These are phyloP conservation scores for Drosophila pruinosa DNA, from an alignment of 1,140 invertebrate species.

Conservation along the genomic window DNA sequence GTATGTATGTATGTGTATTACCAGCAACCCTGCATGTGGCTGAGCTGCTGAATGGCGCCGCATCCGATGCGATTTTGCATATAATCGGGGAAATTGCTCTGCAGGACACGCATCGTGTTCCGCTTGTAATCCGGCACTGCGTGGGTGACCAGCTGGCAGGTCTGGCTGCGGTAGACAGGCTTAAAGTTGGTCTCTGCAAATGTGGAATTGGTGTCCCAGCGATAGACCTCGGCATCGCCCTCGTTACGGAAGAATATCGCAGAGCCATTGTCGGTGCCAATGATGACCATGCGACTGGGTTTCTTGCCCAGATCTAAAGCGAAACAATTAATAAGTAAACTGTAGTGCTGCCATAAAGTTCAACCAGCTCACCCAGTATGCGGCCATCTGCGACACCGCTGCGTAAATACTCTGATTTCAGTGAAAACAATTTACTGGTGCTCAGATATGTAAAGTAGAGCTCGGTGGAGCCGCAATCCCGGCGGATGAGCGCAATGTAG, in stretches of 20 bases:
- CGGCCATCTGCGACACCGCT: conserved; percentile 84
- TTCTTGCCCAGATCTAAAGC: conserved; percentile 84
- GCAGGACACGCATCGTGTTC: conserved; percentile 85
- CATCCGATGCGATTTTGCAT: conserved; percentile 86
- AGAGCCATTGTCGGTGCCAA: conserved; percentile 86
- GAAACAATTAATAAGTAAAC: neutral
- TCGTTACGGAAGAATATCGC: conserved; percentile 86
- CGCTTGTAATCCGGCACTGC: conserved; percentile 84
- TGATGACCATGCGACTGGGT: conserved; percentile 84
- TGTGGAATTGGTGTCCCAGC: conserved; percentile 85
- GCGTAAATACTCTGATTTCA: conserved; percentile 84
- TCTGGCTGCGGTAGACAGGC: conserved; percentile 83
- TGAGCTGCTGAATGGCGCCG: conserved; percentile 84
- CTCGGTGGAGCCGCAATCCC: conserved; percentile 83
- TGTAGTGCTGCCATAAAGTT: neutral
- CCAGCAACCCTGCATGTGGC: conserved; percentile 83
- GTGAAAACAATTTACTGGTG: conserved; percentile 84
- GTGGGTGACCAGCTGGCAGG: conserved; percentile 85
- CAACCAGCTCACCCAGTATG: conserved; percentile 81
- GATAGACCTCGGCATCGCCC: conserved; percentile 85
- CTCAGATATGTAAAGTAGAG: conserved; percentile 86
- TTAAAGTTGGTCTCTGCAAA: conserved; percentile 84
- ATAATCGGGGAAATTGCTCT: conserved; percentile 87
- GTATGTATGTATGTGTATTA: conserved; percentile 22
- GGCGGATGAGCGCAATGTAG: conserved; percentile 84